phyloP scores from a whole-genome alignment of 2,113 vertebrate genomes.

The Struthidea cinerea region DNA sequence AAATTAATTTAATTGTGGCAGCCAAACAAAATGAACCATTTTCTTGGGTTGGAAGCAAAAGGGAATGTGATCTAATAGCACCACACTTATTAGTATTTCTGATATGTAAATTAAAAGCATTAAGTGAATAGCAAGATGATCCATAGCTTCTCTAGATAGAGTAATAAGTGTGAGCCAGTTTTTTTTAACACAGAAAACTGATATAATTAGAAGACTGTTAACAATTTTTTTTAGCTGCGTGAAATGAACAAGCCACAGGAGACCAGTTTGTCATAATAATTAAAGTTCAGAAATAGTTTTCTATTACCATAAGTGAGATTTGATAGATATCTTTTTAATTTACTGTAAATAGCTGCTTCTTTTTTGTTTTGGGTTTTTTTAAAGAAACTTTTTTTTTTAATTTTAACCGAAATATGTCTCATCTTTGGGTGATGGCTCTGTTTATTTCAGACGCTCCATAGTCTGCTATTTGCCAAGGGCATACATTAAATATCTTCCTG shows the following conservation, averaged over 20 bases:
- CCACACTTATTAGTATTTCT: constrained; percentile 53
- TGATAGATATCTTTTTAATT: constrained; percentile 56
- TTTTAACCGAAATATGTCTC: background rate
- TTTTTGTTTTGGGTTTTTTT: background rate
- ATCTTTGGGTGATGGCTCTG: background rate
- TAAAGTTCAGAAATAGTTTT: constrained; percentile 67
- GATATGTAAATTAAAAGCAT: constrained; percentile 58
- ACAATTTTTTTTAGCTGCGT: constrained; percentile 13
- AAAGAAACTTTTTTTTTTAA: background rate
- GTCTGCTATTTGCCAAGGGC: constrained; percentile 37
- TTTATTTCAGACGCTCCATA: constrained; percentile 5
- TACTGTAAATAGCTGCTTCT: background rate
- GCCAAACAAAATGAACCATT: constrained; percentile 26
- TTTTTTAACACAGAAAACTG: constrained; percentile 47
- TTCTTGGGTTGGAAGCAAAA: constrained; percentile 16
- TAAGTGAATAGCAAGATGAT: constrained; percentile 53
- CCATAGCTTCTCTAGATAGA: constrained; percentile 36
- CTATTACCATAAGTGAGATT: constrained; percentile 48
- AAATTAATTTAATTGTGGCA: constrained; percentile 48
- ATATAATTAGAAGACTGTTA: constrained; percentile 71
- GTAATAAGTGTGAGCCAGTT: constrained; percentile 33
- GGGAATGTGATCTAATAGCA: constrained; percentile 8
- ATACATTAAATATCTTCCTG: constrained; percentile 15
- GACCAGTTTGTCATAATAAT: constrained; percentile 67
- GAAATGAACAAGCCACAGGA: constrained; percentile 55